Base-by-base conservation (phyloP, 2,113 vertebrate species). In the Pituophis catenifer region DNA sequence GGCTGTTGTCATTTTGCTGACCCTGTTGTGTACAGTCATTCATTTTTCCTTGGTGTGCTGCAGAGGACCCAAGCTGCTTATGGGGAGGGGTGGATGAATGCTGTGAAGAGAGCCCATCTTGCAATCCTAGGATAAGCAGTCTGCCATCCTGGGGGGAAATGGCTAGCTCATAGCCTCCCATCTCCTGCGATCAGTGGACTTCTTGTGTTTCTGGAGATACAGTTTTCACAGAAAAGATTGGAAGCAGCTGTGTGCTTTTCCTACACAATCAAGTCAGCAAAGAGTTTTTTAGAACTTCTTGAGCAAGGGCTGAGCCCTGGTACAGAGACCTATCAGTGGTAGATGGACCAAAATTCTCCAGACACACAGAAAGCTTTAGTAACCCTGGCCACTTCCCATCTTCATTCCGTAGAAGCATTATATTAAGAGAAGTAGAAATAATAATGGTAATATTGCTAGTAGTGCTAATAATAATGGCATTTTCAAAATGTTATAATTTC, bases 1-100 rank as follows among this genome's bases (percentile, higher is more conserved):
- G 94, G 38, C 95, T 91, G 70, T 29, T 96, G 57, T 94, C 95
- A 29, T 59, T 81, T 88, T 87, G 91, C 81, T 94, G 92, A 91
- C 29, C 53, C 19, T 2, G 90, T 93, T 19, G 3, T 10, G 57
- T 9, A 8, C 86, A 70, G 12, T 92, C 88, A 52, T 12, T 26
- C 48, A 75, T 48, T 4, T 29, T 86, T 91, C 65, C 91, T 33
- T 94, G 62, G 26, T n/a, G 62, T 95, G 92, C 91, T 86, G 90
- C 86, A 52, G 90, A 54, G 90, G 94, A 86, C 86, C 93, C 81
- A 26, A n/a, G 26, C 26, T 90, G 81, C 88, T 58, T 93, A 59
- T 86, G 94, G 70, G 52, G 48, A n/a, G 86, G 11, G 13, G 23
- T 87, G 48, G 86, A 19, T 7, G 33, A 33, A 85, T 24, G 29